phyloP scores from a whole-genome alignment of 2,113 vertebrate genomes.

The Pollachius pollachius region DNA sequence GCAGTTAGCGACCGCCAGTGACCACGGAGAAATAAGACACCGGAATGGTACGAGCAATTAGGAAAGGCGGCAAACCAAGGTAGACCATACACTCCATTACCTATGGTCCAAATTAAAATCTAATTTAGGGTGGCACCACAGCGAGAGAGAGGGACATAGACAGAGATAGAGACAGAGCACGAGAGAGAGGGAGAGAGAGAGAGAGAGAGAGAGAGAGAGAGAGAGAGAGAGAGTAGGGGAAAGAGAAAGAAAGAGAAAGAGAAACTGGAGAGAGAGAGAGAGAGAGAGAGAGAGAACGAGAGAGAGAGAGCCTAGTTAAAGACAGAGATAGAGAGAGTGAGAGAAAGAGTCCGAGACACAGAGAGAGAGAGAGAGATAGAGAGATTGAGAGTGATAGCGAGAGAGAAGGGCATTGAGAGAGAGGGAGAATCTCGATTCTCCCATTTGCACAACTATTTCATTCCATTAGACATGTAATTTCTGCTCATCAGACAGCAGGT shows the following conservation, averaged over 20 bases:
- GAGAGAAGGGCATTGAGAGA: not conserved
- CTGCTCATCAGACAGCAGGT: constrained; percentile 80
- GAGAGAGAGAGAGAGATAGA: too few relatives aligned
- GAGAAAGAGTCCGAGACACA: too few relatives aligned
- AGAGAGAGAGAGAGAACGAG: not conserved
- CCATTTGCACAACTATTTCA: constrained; percentile 82
- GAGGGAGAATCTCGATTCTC: constrained; percentile 73
- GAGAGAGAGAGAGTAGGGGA: constrained; percentile 67
- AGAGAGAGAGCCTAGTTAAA: too few relatives aligned
- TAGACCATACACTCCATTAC: constrained; percentile 52
- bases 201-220: not conserved
- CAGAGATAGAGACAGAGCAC: too few relatives aligned
- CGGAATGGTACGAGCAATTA: too few relatives aligned
- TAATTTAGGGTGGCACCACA: constrained; percentile 71
- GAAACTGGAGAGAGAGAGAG: not conserved
- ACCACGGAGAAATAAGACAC: not conserved
- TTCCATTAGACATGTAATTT: constrained; percentile 89
- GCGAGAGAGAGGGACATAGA: constrained; percentile 44
- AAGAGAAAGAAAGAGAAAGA: not conserved
- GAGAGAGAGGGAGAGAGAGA: too few relatives aligned
- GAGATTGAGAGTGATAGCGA: not conserved
- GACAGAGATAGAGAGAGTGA: too few relatives aligned
- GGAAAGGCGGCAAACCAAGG: too few relatives aligned
- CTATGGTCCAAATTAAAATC: constrained; percentile 81
- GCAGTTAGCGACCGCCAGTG: constrained; percentile 46